Percentiles rank a stretch among this genome's conserved stretches.
phyloP scores from a whole-genome alignment of 2,113 vertebrate genomes.

The Lepidiolamprologus cunningtoni region DNA sequence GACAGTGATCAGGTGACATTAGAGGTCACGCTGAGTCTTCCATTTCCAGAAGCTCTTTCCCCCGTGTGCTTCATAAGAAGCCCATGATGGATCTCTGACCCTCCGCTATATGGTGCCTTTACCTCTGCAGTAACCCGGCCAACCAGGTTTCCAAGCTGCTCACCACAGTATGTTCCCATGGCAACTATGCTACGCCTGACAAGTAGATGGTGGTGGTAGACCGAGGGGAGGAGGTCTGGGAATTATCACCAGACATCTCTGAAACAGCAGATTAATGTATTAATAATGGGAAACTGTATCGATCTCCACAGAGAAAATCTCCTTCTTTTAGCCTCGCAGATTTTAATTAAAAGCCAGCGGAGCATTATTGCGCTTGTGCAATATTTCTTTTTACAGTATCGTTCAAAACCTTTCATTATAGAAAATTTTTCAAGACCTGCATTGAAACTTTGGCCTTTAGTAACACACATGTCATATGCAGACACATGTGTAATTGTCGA shows the following conservation, averaged over 20 bases:
- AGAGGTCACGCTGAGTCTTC: slow-evolving; percentile 6
- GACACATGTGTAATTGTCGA: not conserved
- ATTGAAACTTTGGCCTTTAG: not conserved
- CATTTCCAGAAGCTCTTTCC: not conserved
- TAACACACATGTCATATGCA: not conserved
- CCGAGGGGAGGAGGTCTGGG: not conserved
- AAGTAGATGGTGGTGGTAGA: not conserved
- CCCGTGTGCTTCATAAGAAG: not conserved
- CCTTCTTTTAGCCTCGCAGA: not conserved
- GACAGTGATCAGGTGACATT: not conserved
- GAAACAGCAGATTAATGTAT: not conserved
- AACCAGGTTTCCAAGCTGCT: not conserved
- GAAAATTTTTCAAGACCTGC: rapidly evolving
- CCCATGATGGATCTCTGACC: slow-evolving; percentile 3
- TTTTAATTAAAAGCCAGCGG: slow-evolving; percentile 2
- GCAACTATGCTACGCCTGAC: not conserved
- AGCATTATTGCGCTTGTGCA: not conserved
- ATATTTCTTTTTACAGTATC: not conserved
- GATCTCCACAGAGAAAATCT: not conserved
- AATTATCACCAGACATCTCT: not conserved
- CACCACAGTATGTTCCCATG: not conserved
- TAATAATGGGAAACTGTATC: slow-evolving; percentile 3
- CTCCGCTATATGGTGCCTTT: not conserved
- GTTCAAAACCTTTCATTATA: not conserved
- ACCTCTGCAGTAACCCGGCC: not conserved